These are phyloP conservation scores for Euspilapteryx auroguttella DNA, from an alignment of 2,888 invertebrate genomes.

Conservation along the genomic window DNA sequence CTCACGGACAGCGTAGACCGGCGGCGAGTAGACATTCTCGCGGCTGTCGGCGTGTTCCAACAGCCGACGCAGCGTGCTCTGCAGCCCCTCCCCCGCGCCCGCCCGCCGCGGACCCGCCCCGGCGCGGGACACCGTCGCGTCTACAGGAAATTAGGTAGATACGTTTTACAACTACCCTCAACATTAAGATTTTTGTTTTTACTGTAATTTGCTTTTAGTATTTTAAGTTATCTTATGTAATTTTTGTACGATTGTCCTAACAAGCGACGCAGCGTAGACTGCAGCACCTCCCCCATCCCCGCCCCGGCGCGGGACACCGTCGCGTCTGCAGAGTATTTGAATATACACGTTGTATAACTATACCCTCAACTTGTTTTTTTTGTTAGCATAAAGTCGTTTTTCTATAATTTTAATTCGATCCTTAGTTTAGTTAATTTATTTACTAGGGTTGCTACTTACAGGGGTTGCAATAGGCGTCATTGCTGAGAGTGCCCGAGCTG, in stretches of 20 bases:
- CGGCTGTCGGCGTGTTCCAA: not conserved
- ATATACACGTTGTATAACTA: not conserved
- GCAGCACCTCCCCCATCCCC: not conserved
- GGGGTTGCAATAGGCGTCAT: constrained; percentile 42
- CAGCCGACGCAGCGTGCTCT: not conserved
- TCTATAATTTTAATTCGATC: no score
- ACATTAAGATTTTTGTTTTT: no score
- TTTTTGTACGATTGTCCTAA: not conserved
- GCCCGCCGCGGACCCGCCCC: not conserved
- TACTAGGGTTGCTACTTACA: no score
- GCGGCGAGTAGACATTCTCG: constrained; percentile 28
- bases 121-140: not conserved
- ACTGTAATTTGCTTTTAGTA: no score
- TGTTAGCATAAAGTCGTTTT: no score
- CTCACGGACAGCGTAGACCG: constrained; percentile 43
- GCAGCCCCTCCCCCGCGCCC: not conserved
- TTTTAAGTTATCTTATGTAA: no score
- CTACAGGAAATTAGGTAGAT: not conserved
- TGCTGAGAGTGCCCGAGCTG: constrained; percentile 40
- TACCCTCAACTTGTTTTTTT: no score
- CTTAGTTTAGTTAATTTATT: no score
- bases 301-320: not conserved
- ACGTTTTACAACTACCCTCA: constrained; percentile 1
- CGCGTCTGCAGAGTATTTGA: not conserved
- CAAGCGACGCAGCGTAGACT: not conserved